Evolutionary conservation across 2,113 vertebrate species (phyloP), one percentile per base, ranked within the genome.

Genomic region (Amphiprion percula): DNA sequence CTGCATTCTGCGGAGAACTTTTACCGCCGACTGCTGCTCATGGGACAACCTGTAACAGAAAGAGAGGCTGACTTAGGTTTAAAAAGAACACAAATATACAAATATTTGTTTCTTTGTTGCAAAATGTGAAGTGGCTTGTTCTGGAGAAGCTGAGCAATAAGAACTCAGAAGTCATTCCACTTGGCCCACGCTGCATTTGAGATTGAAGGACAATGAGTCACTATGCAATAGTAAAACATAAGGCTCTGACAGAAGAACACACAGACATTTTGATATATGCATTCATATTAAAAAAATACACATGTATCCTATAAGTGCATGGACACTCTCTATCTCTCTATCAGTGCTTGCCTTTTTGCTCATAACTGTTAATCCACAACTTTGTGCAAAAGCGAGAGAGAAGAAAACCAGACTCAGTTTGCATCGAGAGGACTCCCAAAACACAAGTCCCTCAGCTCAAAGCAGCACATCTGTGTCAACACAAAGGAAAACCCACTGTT

Each of bases 1-100:
- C 85, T 96, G 95, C 96, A 97, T 98, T 72, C 96, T 94, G 68
- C 96, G 96, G 33, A 97, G 95, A 75, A 97, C 96, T 94, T 96
- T 97, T 65, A 97, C 94, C 30, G 96, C 96, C 55, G 94, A 95
- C 86, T 87, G 91, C 84, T 97, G 96, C 5, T 95, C 94, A 84
- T 96, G 96, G 59, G 95, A 96, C 94, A 97, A 92, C 82, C 96
- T 97, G 93, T 10, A 23, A 74, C 21, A 61, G 41, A 65, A 73
- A 70, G 54, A 26, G 11, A 91, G 33, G 86, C 16, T 21, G n/a
- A 81, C 71, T 77, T 7, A 62, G 50, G 44, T 11, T 8, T 10
- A 5, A 49, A 49, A 47, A 68, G 66, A 58, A 54, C 58, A 52
- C 12, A 12, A 7, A 47, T 44, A 28, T 26, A 28, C 14, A 46